Evolutionary conservation across 2,888 invertebrate species (phyloP).

Genomic region (Mimumesa dahlbomi): DNA sequence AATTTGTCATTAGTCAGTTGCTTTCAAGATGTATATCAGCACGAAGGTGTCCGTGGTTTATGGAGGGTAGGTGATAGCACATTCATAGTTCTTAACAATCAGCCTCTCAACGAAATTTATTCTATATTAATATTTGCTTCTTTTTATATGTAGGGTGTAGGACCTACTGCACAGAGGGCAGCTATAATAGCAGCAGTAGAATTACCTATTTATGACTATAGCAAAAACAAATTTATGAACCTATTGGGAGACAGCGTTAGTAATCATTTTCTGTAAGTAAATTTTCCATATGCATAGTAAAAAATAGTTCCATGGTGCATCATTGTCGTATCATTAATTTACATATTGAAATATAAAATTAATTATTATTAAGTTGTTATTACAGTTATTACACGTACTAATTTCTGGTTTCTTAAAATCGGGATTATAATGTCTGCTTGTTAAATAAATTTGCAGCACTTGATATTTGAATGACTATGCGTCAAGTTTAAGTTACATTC

Average conservation of each 20-base stretch:
- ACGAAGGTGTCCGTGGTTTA: constrained; percentile 92
- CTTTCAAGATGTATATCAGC: constrained; percentile 89
- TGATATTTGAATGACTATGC: not conserved
- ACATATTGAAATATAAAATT: not conserved
- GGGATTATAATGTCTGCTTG: not conserved
- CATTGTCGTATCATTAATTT: not conserved
- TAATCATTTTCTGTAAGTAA: constrained; percentile 92
- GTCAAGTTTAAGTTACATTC: not conserved
- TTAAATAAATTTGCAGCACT: not conserved
- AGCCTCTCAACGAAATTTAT: constrained; percentile 5
- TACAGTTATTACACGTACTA: too few species aligned
- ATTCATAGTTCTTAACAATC: too few species aligned
- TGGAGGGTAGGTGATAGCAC: constrained; percentile 87
- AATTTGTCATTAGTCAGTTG: constrained; percentile 85
- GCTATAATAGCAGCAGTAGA: constrained; percentile 96
- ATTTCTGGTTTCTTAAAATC: not conserved
- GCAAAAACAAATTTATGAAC: constrained; percentile 88
- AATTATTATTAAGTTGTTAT: too few species aligned
- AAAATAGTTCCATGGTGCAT: not conserved
- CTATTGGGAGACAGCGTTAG: constrained; percentile 89
- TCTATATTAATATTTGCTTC: constrained; percentile 5
- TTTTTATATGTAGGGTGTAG: constrained; percentile 86
- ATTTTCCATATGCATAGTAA: constrained; percentile 17
- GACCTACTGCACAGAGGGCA: constrained; percentile 95
- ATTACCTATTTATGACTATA: constrained; percentile 95